Evolutionary conservation across 2,888 invertebrate species (phyloP).

Genomic region (Malthinus flaveolus): DNA sequence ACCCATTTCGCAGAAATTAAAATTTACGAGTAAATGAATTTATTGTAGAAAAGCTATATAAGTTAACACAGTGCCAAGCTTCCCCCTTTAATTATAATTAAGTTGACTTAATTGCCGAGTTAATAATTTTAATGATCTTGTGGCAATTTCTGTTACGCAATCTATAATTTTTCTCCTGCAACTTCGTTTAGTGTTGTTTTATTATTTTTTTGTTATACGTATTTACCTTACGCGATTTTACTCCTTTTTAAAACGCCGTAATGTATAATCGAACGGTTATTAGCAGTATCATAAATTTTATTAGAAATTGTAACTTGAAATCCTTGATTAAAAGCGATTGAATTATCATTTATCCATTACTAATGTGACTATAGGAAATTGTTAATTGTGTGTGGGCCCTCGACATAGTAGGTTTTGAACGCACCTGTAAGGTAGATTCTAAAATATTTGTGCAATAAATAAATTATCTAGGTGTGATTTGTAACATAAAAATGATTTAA

Average conservation of each 20-base stretch:
- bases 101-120: slow-evolving; percentile 3
- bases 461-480: no score
- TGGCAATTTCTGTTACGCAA: slow-evolving; percentile 7
- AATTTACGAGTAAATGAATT: no score
- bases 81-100: slow-evolving; percentile 4
- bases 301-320: slow-evolving; percentile 5
- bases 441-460: no score
- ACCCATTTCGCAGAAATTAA: no score
- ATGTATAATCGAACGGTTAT: neutral
- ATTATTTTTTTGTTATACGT: no score
- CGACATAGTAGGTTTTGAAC: neutral
- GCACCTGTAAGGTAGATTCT: neutral
- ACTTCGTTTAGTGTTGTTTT: no score
- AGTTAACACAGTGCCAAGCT: slow-evolving; percentile 2
- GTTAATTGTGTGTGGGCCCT: slow-evolving; percentile 2
- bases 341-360: neutral
- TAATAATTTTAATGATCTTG: slow-evolving; percentile 6
- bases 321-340: slow-evolving; percentile 2
- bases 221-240: no score
- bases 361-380: neutral
- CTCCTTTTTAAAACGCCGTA: no score
- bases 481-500: no score
- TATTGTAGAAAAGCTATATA: neutral
- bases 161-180: neutral
- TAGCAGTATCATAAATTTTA: neutral